phyloP scores from a whole-genome alignment of 2,888 invertebrate genomes.

The Nephrotoma appendiculata region DNA sequence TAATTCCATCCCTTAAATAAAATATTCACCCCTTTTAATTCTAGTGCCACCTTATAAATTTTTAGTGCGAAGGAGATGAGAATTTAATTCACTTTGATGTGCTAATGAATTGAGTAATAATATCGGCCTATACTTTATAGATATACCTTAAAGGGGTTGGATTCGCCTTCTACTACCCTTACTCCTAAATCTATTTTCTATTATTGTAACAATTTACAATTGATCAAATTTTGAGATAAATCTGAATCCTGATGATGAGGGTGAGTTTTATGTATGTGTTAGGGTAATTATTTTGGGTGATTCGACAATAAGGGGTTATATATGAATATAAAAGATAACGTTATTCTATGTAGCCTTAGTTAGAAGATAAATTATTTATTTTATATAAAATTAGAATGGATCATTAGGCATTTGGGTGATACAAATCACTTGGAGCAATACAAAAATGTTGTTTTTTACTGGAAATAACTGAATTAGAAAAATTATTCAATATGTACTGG shows the following conservation, averaged over 20 bases:
- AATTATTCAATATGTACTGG: background rate
- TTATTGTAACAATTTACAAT: background rate
- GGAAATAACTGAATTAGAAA: background rate
- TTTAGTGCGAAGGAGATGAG: background rate
- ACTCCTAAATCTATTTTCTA: background rate
- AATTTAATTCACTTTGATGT: background rate
- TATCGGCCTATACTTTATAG: background rate
- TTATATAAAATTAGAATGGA: background rate
- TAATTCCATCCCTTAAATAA: background rate
- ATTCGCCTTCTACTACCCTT: background rate
- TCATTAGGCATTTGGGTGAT: background rate
- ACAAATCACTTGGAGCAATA: background rate
- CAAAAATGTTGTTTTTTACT: background rate
- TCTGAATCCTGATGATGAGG: background rate
- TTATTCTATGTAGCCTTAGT: background rate
- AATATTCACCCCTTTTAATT: background rate
- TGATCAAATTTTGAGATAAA: background rate
- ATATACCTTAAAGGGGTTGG: background rate
- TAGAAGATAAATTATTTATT: background rate
- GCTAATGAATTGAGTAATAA: background rate
- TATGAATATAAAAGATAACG: background rate
- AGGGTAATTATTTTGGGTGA: background rate
- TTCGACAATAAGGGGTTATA: background rate
- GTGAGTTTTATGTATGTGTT: background rate
- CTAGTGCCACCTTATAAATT: background rate